Evolutionary conservation across 2,888 invertebrate species (phyloP).

Genomic region (Polietes domitor): DNA sequence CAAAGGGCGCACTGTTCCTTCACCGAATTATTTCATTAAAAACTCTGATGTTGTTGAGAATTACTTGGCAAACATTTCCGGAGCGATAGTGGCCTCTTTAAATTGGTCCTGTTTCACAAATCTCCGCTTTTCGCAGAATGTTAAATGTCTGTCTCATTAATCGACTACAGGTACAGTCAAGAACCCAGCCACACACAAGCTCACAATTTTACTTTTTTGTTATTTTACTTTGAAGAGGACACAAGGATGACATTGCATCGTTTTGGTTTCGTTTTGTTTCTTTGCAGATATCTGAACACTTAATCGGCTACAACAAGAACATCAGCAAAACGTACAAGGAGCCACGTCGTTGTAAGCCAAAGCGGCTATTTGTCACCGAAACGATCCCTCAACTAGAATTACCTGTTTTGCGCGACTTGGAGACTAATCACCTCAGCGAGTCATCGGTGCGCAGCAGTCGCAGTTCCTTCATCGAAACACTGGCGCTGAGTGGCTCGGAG

Average conservation of each 20-base stretch:
- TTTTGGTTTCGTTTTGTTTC: slow-evolving; percentile 39
- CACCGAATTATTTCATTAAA: too few relatives aligned
- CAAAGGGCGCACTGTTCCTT: too few relatives aligned
- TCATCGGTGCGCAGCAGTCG: slow-evolving; percentile 81
- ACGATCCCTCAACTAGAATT: slow-evolving; percentile 81
- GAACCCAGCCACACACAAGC: neutral
- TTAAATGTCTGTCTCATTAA: neutral
- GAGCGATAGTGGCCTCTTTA: neutral
- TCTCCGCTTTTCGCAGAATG: neutral
- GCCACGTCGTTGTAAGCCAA: slow-evolving; percentile 70
- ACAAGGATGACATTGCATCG: slow-evolving; percentile 2
- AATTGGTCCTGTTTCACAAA: too few relatives aligned
- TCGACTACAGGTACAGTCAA: neutral
- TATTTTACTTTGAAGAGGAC: neutral
- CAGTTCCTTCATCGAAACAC: slow-evolving; percentile 83
- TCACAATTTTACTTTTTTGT: neutral
- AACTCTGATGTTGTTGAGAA: neutral
- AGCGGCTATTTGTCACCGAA: slow-evolving; percentile 68
- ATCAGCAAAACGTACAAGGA: slow-evolving; percentile 69
- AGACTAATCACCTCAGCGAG: slow-evolving; percentile 66
- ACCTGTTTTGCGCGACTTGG: slow-evolving; percentile 79
- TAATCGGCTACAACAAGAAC: slow-evolving; percentile 71
- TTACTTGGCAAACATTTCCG: neutral
- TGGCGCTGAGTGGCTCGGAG: slow-evolving; percentile 80
- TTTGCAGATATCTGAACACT: slow-evolving; percentile 70